Evolutionary conservation across 2,113 vertebrate genomes (phyloP).

Genomic region (Hemibagrus wyckioides): DNA sequence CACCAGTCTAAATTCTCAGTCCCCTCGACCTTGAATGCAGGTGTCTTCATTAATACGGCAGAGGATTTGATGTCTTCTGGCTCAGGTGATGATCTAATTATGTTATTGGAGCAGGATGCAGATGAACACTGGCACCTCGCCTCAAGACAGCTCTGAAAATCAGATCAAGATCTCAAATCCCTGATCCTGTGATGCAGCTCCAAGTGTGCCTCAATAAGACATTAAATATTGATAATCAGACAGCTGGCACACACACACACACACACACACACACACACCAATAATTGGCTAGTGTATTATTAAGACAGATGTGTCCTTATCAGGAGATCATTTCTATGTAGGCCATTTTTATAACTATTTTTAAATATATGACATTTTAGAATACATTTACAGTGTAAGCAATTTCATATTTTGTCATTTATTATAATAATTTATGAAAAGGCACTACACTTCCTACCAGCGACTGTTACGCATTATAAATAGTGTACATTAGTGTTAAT

Average conservation of each 20-base stretch:
- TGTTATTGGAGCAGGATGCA: conserved; percentile 20
- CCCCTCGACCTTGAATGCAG: neutral
- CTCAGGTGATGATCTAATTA: conserved; percentile 14
- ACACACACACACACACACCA: conserved; percentile 3
- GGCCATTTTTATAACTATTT: no score
- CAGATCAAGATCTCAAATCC: conserved; percentile 9
- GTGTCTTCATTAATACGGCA: neutral
- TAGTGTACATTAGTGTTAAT: neutral
- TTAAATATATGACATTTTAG: neutral
- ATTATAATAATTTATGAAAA: neutral
- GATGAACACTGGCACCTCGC: neutral
- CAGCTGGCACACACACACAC: conserved; percentile 12
- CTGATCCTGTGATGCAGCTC: neutral
- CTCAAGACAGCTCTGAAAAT: conserved; percentile 7
- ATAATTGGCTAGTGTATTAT: neutral
- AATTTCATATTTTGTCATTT: neutral
- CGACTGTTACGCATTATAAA: neutral
- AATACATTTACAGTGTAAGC: neutral
- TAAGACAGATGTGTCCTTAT: neutral
- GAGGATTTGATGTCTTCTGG: neutral
- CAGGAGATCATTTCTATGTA: neutral
- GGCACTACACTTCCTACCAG: neutral
- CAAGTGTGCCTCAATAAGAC: neutral
- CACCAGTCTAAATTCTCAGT: neutral
- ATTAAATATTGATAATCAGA: conserved; percentile 28